Evolutionary conservation across 2,888 invertebrate genomes (phyloP).

Genomic region (Pediacus dermestoides): DNA sequence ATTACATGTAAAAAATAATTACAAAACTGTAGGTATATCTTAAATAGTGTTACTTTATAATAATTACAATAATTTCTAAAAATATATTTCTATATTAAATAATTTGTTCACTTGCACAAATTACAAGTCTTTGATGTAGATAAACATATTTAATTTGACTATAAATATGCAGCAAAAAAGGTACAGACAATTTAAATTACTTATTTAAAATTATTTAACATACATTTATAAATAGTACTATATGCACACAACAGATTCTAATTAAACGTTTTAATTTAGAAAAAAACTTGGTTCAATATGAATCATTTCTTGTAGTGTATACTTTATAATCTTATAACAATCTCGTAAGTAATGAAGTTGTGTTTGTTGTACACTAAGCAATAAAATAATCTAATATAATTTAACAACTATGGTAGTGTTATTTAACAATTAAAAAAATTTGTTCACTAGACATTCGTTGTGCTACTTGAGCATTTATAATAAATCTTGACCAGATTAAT

Average conservation of each 20-base stretch:
- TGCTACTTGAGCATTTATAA: slow-evolving; percentile 33
- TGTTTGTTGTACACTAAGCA: no score
- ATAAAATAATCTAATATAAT: no score
- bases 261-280: no score
- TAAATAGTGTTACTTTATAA: slow-evolving; percentile 14
- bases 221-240: no score
- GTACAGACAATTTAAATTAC: no score
- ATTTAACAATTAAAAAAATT: slow-evolving; percentile 22
- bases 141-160: slow-evolving; percentile 1
- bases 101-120: slow-evolving; percentile 1
- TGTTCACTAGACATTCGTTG: slow-evolving; percentile 33
- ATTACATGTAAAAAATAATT: slow-evolving; percentile 17
- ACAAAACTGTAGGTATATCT: slow-evolving; percentile 18
- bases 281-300: no score
- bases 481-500: slow-evolving; percentile 36
- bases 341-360: no score
- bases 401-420: slow-evolving; percentile 23
- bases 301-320: no score
- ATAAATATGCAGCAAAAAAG: no score
- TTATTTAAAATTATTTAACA: no score
- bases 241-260: no score
- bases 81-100: slow-evolving; percentile 3
- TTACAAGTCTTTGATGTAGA: slow-evolving; percentile 4
- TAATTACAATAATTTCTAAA: slow-evolving; percentile 19
- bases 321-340: no score